These are phyloP conservation scores for Parotia lawesii DNA, from an alignment of 2,113 vertebrate genomes.

Conservation along the genomic window DNA sequence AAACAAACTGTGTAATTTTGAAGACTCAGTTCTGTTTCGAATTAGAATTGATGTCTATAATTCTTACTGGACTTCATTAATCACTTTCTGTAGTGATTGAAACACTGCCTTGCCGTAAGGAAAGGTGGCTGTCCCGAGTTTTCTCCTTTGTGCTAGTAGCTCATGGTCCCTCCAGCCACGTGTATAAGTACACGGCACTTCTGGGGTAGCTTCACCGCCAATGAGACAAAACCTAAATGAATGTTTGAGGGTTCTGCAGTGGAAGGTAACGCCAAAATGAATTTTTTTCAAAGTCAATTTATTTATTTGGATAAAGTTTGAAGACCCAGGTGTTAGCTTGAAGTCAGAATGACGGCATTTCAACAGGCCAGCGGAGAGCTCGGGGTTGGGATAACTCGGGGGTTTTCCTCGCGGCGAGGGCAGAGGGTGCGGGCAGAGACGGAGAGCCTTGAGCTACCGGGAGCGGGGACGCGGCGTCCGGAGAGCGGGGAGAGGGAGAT, in stretches of 20 bases:
- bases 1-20: neutral
- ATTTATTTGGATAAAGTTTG: neutral
- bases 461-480: neutral
- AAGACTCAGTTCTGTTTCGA: neutral
- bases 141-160: accelerated
- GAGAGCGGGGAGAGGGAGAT: too few relatives aligned
- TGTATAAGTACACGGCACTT: accelerated
- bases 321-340: too few relatives aligned
- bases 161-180: accelerated
- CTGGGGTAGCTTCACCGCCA: too few relatives aligned
- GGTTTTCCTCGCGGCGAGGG: neutral
- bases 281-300: accelerated
- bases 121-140: neutral
- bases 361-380: neutral
- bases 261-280: accelerated
- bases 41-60: neutral
- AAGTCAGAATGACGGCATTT: neutral
- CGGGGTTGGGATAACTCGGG: accelerated
- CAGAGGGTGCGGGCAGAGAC: neutral
- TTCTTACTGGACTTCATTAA: neutral
- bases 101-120: accelerated
- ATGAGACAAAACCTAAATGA: neutral
- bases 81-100: neutral
- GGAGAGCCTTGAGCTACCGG: neutral
- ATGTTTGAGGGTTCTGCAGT: too few relatives aligned